Evolutionary conservation across 2,113 vertebrate genomes (phyloP), one percentile per base, ranked within the genome.

Genomic region (Mastomys natalensis): DNA sequence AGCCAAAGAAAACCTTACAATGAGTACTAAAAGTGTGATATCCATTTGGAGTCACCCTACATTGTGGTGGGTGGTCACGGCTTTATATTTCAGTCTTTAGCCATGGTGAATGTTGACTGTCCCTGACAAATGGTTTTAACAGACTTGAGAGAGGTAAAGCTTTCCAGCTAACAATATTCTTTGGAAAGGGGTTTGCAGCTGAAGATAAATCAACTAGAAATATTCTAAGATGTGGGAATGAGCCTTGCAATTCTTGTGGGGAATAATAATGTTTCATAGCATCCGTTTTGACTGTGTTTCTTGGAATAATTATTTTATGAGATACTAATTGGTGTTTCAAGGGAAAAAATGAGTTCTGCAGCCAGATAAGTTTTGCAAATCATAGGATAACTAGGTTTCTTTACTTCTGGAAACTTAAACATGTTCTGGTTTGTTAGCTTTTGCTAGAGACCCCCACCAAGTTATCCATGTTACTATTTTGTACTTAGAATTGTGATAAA

Each of bases 351-450:
- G 34, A 84, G n/a, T 90, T 90, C 16, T 78, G 19, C 62, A 90
- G 62, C 51, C 58, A 94, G 76, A 95, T 82, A 84, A 68, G 7
- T 85, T 96, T 93, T 82, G 40, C 64, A 77, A 82, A 87, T 11
- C 7, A 16, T 87, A 86, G 37, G 40, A 29, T 70, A 76, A 76
- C 31, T 43, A 89, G 7, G 0, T 85, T 97, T 88, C 13, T 95
- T 96, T 95, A 62, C 45, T 92, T 88, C 90, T 73, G 51, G 80
- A 94, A 92, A 92, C 81, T 90, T 95, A 90, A 92, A 80, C 64
- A 78, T 66, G 17, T 73, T 6, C 26, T 78, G 10, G 13, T 92
- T 66, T 89, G 43, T 48, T 29, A 82, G 58, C n/a, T 43, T n/a
- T 26, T 78, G 45, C 51, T 5, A 24, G 45, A 84, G 55, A 84